Conservation (phyloP, 2,113 vertebrate species). For the Gallinago jamesoni region DNA sequence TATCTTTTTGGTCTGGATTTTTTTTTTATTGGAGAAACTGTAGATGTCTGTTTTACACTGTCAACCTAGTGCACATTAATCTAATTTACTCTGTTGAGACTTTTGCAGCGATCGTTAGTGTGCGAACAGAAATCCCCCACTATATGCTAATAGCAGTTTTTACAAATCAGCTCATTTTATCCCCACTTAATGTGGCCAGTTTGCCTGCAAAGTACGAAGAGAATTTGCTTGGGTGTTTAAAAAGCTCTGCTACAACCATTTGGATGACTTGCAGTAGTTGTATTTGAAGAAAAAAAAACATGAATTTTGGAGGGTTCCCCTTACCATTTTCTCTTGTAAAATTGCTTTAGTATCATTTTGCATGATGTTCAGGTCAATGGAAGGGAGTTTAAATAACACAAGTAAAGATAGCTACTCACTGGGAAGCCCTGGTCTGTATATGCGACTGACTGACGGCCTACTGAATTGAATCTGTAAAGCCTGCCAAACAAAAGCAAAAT, state of each 20-base stretch:
- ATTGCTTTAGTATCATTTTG: neutral
- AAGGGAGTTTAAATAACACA: neutral
- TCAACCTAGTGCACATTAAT: neutral
- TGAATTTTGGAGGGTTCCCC: neutral
- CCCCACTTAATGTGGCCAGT: neutral
- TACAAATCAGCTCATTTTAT: neutral
- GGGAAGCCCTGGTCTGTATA: neutral
- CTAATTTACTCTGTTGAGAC: neutral
- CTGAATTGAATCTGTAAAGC: neutral
- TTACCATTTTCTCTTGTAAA: neutral
- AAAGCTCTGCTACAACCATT: neutral
- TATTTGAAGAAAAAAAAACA: neutral
- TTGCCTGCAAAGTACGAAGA: neutral
- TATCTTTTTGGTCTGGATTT: neutral
- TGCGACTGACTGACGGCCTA: neutral
- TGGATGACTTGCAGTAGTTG: neutral
- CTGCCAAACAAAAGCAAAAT: constrained; percentile 17
- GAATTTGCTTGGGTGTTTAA: neutral
- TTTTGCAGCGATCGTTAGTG: neutral
- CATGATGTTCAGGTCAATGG: neutral
- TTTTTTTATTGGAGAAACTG: neutral
- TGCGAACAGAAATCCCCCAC: neutral
- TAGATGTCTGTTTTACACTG: neutral
- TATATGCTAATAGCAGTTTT: neutral
- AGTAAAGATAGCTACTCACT: neutral